These are phyloP conservation scores for Diadumene lineata DNA, from an alignment of 92 coral and sea anemone species.

Conservation along the genomic window DNA sequence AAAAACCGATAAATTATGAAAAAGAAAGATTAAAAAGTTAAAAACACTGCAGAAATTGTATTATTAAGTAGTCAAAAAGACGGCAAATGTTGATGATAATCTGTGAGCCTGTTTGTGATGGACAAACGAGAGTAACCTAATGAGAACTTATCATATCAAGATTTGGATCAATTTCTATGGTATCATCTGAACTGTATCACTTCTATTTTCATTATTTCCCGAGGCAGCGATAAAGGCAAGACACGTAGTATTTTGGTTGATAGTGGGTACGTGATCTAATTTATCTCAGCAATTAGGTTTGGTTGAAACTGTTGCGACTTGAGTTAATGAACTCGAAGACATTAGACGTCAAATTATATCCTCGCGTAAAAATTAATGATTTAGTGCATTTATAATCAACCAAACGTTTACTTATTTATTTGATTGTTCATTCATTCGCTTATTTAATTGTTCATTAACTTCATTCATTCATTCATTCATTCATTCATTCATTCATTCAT, in stretches of 20 bases:
- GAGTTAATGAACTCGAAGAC: background rate
- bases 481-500: background rate
- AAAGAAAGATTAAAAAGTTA: background rate
- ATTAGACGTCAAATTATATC: no score
- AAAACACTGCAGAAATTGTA: background rate
- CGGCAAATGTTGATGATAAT: no score
- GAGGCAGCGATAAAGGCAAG: background rate
- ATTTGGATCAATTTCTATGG: background rate
- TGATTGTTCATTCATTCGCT: background rate
- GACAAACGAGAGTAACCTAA: background rate
- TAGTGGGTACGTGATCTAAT: no score
- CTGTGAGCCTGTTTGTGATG: background rate
- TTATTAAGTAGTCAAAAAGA: background rate
- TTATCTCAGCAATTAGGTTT: background rate
- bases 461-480: background rate
- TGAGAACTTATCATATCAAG: background rate
- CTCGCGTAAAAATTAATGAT: no score
- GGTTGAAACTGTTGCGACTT: background rate
- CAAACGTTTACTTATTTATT: background rate
- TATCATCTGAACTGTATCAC: background rate
- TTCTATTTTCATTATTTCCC: background rate
- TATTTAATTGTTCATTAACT: background rate
- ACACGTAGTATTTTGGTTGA: background rate
- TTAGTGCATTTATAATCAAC: no score
- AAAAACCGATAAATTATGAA: background rate